phyloP scores from a whole-genome alignment of 2,888 invertebrate genomes.

The Chrysolina haemoptera region DNA sequence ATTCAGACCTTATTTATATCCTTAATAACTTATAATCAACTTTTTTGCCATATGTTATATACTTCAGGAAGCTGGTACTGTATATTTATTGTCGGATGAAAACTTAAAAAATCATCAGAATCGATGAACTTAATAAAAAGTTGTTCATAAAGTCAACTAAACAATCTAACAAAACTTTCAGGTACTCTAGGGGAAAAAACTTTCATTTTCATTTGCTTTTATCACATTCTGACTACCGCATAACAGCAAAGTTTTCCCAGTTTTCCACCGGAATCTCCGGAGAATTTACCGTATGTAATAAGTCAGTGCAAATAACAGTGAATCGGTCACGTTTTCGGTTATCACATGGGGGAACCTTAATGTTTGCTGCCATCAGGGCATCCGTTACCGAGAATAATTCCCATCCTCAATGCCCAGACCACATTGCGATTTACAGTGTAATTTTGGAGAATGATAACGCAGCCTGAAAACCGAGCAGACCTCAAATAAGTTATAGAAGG shows the following conservation, averaged over 20 bases:
- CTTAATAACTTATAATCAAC: no score
- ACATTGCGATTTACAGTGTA: slow-evolving; percentile 41
- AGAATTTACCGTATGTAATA: slow-evolving; percentile 27
- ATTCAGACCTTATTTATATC: no score
- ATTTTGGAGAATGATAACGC: slow-evolving; percentile 39
- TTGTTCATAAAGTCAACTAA: no score
- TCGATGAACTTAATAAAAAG: background rate
- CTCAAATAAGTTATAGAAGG: no score
- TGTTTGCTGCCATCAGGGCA: slow-evolving; percentile 19
- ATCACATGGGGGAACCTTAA: slow-evolving; percentile 23
- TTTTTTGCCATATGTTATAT: no score
- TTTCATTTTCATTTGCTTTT: no score
- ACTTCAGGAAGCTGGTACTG: no score
- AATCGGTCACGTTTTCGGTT: slow-evolving; percentile 31
- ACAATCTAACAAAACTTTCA: no score
- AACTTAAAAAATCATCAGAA: no score
- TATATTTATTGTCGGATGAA: no score
- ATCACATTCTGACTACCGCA: no score
- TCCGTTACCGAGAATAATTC: slow-evolving; percentile 20
- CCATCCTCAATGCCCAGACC: slow-evolving; percentile 31
- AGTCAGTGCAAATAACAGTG: slow-evolving; percentile 20
- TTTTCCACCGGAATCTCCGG: background rate
- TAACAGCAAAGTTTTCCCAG: background rate
- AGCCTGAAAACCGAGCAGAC: background rate
- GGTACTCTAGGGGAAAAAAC: no score